Conservation (phyloP, 1,140 invertebrate species). For the Tetramorium simillimum region DNA sequence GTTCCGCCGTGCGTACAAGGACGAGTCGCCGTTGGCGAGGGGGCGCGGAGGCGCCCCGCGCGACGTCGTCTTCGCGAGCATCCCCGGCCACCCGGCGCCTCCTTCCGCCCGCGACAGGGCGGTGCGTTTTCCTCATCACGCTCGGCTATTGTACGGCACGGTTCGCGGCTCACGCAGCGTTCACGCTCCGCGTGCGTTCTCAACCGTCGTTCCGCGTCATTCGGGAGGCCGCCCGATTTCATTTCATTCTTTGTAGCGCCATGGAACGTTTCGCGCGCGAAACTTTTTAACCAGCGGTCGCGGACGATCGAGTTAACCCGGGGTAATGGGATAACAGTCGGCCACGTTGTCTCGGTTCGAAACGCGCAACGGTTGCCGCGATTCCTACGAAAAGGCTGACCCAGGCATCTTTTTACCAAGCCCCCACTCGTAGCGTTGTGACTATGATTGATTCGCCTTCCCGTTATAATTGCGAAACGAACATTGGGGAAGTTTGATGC, state of each 20-base stretch:
- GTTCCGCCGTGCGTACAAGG: background rate
- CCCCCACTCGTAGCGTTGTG: background rate
- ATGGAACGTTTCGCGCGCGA: conserved; percentile 62
- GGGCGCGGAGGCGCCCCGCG: too few relatives aligned
- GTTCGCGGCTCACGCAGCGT: too few relatives aligned
- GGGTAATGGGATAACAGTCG: background rate
- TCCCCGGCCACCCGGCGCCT: too few relatives aligned
- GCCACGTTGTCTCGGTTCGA: background rate
- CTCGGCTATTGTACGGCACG: too few relatives aligned
- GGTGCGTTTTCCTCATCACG: too few relatives aligned
- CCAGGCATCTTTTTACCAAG: background rate
- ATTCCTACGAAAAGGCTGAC: background rate
- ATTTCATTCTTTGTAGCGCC: too few relatives aligned
- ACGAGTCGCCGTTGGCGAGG: background rate
- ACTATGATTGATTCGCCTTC: background rate
- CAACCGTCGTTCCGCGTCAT: too few relatives aligned
- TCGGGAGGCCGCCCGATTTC: too few relatives aligned
- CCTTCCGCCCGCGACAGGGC: too few relatives aligned
- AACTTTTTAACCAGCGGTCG: conserved; percentile 12
- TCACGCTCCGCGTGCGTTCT: too few relatives aligned
- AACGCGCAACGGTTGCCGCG: background rate
- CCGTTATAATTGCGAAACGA: background rate
- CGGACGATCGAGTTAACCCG: too few relatives aligned
- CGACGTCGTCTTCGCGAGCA: too few relatives aligned
- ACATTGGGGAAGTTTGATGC: conserved; percentile 65